These are phyloP conservation scores for Procambarus virginalis DNA, from an alignment of 1,140 invertebrate genomes.

Conservation along the genomic window DNA sequence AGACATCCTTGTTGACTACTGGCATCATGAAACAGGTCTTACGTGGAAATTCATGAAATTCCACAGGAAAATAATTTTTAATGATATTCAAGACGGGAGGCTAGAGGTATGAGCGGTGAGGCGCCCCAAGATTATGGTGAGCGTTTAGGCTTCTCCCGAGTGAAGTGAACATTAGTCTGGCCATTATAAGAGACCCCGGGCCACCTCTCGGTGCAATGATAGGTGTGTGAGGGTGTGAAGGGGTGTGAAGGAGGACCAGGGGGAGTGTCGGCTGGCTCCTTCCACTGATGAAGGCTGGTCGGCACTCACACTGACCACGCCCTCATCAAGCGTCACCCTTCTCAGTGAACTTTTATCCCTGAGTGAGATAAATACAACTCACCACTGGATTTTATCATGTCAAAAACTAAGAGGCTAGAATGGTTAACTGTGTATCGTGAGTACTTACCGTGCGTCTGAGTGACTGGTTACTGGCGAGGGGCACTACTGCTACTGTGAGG, in stretches of 20 bases:
- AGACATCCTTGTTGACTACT: too few relatives aligned
- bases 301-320: background rate
- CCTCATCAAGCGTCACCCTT: background rate
- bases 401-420: background rate
- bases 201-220: background rate
- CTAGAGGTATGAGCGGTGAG: background rate
- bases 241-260: background rate
- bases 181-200: background rate
- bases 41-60: background rate
- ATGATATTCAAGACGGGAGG: background rate
- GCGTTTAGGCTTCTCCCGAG: background rate
- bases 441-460: constrained; percentile 9
- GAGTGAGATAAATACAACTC: background rate
- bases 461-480: constrained; percentile 8
- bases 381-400: background rate
- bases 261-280: background rate
- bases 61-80: background rate
- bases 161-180: constrained; percentile 11
- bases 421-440: background rate
- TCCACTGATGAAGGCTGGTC: background rate
- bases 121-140: background rate
- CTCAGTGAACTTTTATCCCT: background rate
- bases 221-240: background rate
- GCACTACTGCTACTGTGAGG: background rate
- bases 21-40: too few relatives aligned